Base-by-base conservation (phyloP, 2,797 vertebrate genomes). In the Odontamblyopus lacepedii region DNA sequence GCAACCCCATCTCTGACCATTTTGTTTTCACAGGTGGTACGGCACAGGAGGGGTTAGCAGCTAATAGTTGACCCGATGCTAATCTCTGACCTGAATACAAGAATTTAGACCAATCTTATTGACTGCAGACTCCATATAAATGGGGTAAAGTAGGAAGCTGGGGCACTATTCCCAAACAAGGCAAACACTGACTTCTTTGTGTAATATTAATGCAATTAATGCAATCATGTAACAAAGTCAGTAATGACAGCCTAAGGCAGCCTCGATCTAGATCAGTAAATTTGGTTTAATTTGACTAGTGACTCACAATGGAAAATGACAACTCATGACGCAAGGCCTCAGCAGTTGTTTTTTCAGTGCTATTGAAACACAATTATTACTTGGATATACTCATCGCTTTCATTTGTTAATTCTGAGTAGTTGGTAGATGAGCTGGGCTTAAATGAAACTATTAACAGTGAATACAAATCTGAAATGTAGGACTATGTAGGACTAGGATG, bases 61-160 rank as follows among this genome's bases (percentile, higher is more conserved):
- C 81, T 70, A 79, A 70, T 69, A 70, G 26, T 69, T 50, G 57
- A 67, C 77, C 85, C 77, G n/a, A 69, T 79, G 27, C 41, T 82
- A 88, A 88, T 84, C 78, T 76, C 78, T 83, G 84, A 92, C 82
- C 88, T 65, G 83, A 75, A 83, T 89, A 76, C 11, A 66, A 75
- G 78, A 73, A 83, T 83, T 82, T 83, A 70, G 69, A 69, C n/a
- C 63, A 75, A 80, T 69, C 60, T 86, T 84, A 85, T 71, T 61
- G 7, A 81, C 70, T 56, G 67, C 59, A 69, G 57, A 70, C 69
- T 76, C 61, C 75, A 29, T 16, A 60, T 12, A 60, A 60, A 60
- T 29, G 11, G 12, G 27, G n/a, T 60, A 69, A 78, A 57, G 74
- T 26, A 26, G 68, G 48, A 35, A 67, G 66, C 29, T 27, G 35